Evolutionary conservation across 1,140 invertebrate genomes (phyloP), one percentile per base, ranked within the genome.

Genomic region (Drosophila sproati): DNA sequence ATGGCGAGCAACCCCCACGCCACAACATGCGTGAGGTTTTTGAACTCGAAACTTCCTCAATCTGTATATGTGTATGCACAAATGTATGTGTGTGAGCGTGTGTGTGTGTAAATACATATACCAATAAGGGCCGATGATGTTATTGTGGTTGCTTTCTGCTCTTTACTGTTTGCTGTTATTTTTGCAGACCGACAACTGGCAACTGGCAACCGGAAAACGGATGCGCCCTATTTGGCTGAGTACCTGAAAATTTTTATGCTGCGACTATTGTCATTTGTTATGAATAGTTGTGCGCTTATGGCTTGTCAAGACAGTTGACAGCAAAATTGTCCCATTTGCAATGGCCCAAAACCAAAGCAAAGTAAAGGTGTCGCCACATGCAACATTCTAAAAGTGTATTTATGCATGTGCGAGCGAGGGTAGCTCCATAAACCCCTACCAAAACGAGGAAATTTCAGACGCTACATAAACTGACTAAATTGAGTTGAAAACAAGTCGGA

Each of bases 191-290:
- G 56, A 64, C 61, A 59, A 41, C 39, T 7, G 37, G 7, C 7
- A 41, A 41, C 37, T 8, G 39, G 55, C 54, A 52, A 63, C 81
- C 82, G 82, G 82, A 85, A 85, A 85, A 81, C 78, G 82, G 82
- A 85, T 81, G 82, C 70, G 82, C 78, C 82, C 80, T 75, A 78
- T 85, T 86, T 75, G 82, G 82, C 20, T 61, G 56, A 41, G 32
- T 60, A 34, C 7, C 20, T 37, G 12, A 60, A 60, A 43, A n/a
- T n/a, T 48, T 48, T 28, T 34, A 34, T 35, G 56, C 31, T 60
- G n/a, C n/a, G 51, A n/a, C 51, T 12, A 52, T 52, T 52, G 56
- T 47, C 56, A 59, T 59, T 20, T 56, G 8, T 54, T 28, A 56
- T 59, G 43, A 10, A 41, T 32, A 48, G 5, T 7, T 43, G 45